These are phyloP conservation scores for Poecilia gillii DNA, from an alignment of 2,797 vertebrate genomes.

Conservation along the genomic window DNA sequence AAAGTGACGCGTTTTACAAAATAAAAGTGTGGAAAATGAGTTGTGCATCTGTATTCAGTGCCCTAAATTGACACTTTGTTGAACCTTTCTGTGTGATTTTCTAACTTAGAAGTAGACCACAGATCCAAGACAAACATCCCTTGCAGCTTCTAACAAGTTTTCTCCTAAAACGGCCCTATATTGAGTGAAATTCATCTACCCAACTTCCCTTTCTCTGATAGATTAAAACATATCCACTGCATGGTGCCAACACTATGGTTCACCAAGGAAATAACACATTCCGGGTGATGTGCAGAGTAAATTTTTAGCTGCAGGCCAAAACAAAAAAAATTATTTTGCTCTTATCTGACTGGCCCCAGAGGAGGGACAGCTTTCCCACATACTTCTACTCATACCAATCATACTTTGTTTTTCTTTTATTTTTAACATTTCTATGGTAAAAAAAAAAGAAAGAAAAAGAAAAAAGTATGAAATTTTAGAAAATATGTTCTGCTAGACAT, in stretches of 20 bases:
- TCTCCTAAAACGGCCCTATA: too few species aligned
- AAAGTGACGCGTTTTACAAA: neutral
- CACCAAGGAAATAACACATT: neutral
- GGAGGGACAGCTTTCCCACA: neutral
- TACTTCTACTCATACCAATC: neutral
- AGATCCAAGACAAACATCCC: neutral
- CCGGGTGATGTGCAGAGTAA: neutral
- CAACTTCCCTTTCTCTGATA: neutral
- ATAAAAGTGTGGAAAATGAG: neutral
- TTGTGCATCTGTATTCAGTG: neutral
- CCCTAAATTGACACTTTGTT: neutral
- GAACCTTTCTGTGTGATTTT: neutral
- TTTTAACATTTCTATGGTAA: neutral
- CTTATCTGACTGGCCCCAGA: neutral
- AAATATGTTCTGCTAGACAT: neutral
- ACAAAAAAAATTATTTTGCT: neutral
- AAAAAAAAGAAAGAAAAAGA: neutral
- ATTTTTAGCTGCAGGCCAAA: neutral
- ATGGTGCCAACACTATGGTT: neutral
- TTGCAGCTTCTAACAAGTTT: neutral
- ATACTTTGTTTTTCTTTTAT: neutral
- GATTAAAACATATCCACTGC: neutral
- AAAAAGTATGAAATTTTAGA: neutral
- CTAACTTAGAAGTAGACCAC: neutral
- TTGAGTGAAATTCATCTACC: neutral